Conservation (phyloP, 2,888 invertebrate species). For the Dastarcus helophoroides region DNA sequence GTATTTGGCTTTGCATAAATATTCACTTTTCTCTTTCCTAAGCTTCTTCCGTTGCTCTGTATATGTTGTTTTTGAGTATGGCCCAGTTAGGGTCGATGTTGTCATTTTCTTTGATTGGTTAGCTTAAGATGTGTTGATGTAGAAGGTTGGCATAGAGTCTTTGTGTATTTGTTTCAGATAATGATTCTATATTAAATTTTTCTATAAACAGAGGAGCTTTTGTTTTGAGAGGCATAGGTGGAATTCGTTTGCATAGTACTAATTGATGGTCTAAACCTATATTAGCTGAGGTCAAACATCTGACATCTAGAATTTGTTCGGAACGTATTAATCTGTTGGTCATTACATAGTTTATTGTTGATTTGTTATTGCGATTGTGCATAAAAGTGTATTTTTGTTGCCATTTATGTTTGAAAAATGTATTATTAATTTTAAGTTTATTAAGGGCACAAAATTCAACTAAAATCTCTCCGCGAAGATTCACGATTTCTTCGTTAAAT, state of each 20-base stretch:
- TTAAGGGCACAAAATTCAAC: constrained; percentile 12
- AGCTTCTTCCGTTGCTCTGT: too few species aligned
- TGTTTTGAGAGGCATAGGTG: constrained; percentile 2
- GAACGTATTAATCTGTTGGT: constrained; percentile 11
- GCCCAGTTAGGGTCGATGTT: too few species aligned
- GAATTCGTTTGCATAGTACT: constrained; percentile 8
- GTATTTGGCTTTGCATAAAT: too few species aligned
- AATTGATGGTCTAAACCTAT: constrained; percentile 10
- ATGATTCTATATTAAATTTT: too few species aligned
- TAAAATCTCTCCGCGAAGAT: constrained; percentile 12
- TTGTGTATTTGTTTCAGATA: too few species aligned
- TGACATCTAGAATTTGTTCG: constrained; percentile 9
- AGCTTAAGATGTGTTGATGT: too few species aligned
- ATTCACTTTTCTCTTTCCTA: too few species aligned
- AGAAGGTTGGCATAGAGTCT: too few species aligned
- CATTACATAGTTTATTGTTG: constrained; percentile 12
- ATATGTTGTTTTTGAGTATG: too few species aligned
- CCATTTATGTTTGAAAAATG: constrained; percentile 12
- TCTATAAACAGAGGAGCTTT: constrained; percentile 5
- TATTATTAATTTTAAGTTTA: constrained; percentile 13
- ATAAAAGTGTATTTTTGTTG: constrained; percentile 13
- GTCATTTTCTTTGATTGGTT: too few species aligned
- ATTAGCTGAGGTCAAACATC: constrained; percentile 10
- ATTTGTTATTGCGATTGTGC: constrained; percentile 10
- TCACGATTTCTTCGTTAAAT: constrained; percentile 10